phyloP scores from a whole-genome alignment of 1,140 invertebrate species.

The Drosophila miranda region DNA sequence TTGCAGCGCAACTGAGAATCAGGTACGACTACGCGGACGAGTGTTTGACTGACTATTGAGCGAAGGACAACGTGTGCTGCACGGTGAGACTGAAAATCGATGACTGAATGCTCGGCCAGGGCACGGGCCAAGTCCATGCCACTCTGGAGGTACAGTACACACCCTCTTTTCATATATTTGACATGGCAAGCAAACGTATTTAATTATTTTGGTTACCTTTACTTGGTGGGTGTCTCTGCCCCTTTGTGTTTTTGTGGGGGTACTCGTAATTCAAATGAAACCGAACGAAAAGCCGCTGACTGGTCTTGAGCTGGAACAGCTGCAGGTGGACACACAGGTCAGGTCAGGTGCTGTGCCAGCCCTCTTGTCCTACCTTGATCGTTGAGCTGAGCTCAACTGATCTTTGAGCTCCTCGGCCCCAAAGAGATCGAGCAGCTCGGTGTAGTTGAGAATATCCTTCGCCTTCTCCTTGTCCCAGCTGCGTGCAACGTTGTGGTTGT shows the following conservation, averaged over 20 bases:
- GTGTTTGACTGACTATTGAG: constrained; percentile 31
- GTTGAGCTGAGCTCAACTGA: constrained; percentile 87
- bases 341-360: not conserved
- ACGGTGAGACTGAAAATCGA: constrained; percentile 68
- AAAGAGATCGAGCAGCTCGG: constrained; percentile 87
- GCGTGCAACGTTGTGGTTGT: constrained; percentile 20
- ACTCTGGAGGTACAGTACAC: constrained; percentile 4
- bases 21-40: constrained; percentile 1
- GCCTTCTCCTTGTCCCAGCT: constrained; percentile 88
- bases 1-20: not conserved
- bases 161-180: constrained; percentile 22
- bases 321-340: constrained; percentile 14
- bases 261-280: not conserved
- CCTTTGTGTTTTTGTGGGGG: constrained; percentile 8
- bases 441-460: constrained; percentile 85
- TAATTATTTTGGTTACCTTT: constrained; percentile 64
- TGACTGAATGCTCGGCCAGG: constrained; percentile 48
- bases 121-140: not conserved
- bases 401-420: constrained; percentile 86
- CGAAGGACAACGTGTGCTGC: constrained; percentile 32
- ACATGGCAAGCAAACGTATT: constrained; percentile 70
- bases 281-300: constrained; percentile 44
- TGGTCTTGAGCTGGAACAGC: constrained; percentile 15
- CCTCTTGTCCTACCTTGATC: constrained; percentile 87
- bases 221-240: constrained; percentile 5